Percentiles rank a stretch among this genome's conserved stretches.
These are phyloP conservation scores for Corythoichthys intestinalis DNA, from an alignment of 2,113 vertebrate species.

Conservation along the genomic window DNA sequence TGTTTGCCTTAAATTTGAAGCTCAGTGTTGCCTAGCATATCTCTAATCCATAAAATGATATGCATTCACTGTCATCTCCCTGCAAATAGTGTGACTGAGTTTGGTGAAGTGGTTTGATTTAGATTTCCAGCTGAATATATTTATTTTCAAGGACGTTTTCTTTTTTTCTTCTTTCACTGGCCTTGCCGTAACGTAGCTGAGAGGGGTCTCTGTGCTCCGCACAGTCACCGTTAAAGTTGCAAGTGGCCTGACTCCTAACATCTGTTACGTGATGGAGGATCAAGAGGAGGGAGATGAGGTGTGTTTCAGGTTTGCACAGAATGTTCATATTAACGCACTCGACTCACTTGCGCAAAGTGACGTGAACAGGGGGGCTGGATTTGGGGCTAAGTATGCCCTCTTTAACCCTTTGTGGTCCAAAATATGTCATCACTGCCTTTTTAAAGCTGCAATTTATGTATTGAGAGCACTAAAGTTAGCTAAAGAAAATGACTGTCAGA, in stretches of 20 bases:
- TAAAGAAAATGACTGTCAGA: constrained; percentile 14
- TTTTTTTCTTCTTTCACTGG: constrained; percentile 18
- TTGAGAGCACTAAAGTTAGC: background rate
- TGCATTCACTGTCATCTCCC: constrained; percentile 19
- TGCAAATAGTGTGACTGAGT: constrained; percentile 35
- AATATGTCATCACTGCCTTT: background rate
- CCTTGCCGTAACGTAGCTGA: constrained; percentile 50
- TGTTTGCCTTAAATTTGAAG: background rate
- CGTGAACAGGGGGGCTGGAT: background rate
- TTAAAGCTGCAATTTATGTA: background rate
- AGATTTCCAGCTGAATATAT: constrained; percentile 45
- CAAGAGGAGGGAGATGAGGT: constrained; percentile 3
- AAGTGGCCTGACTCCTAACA: constrained; percentile 30
- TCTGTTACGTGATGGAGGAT: constrained; percentile 36
- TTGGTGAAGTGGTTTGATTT: constrained; percentile 45
- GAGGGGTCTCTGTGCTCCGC: constrained; percentile 67
- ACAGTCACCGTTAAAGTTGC: constrained; percentile 30
- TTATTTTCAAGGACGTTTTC: constrained; percentile 40
- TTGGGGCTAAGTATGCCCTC: background rate
- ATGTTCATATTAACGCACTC: background rate
- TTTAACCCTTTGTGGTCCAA: background rate
- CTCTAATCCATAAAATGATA: background rate
- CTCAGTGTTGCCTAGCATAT: background rate
- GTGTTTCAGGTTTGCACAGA: constrained; percentile 24
- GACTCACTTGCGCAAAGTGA: constrained; percentile 1